Conservation (phyloP, 2,113 vertebrate species). For the Ciconia stormi region DNA sequence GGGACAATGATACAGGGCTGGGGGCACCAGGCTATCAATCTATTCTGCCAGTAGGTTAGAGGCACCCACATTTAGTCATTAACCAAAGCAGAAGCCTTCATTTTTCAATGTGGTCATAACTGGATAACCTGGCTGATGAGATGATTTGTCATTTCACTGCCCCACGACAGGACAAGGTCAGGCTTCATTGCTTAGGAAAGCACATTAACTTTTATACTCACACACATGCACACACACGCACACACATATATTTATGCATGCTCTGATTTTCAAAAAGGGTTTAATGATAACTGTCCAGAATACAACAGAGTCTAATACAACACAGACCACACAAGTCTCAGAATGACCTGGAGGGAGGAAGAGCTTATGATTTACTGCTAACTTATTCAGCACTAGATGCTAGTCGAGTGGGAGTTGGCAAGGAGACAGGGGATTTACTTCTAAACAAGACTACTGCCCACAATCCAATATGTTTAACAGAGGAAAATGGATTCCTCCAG, state of each 20-base stretch:
- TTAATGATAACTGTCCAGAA: neutral
- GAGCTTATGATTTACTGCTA: slow-evolving; percentile 4
- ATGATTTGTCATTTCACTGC: slow-evolving; percentile 65
- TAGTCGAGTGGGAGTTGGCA: neutral
- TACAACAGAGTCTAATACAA: neutral
- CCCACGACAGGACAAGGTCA: slow-evolving; percentile 60
- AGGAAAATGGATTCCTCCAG: neutral
- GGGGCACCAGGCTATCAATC: slow-evolving; percentile 37
- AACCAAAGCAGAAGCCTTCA: slow-evolving; percentile 64
- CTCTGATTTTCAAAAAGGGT: neutral
- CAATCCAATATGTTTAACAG: neutral
- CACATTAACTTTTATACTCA: slow-evolving; percentile 24
- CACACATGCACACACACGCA: neutral
- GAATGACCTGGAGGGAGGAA: neutral
- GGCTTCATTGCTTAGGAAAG: slow-evolving; percentile 57
- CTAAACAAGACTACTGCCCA: neutral
- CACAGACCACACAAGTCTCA: neutral
- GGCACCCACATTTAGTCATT: slow-evolving; percentile 53
- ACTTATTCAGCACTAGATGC: neutral
- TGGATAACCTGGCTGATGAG: slow-evolving; percentile 65
- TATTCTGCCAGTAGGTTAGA: slow-evolving; percentile 10
- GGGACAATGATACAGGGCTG: neutral
- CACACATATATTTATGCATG: neutral
- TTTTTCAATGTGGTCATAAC: slow-evolving; percentile 68
- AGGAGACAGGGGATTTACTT: slow-evolving; percentile 26